Percentiles rank a stretch among this genome's conserved stretches.
Conservation (phyloP, 1,140 invertebrate genomes). For the Drosophila sp. region DNA sequence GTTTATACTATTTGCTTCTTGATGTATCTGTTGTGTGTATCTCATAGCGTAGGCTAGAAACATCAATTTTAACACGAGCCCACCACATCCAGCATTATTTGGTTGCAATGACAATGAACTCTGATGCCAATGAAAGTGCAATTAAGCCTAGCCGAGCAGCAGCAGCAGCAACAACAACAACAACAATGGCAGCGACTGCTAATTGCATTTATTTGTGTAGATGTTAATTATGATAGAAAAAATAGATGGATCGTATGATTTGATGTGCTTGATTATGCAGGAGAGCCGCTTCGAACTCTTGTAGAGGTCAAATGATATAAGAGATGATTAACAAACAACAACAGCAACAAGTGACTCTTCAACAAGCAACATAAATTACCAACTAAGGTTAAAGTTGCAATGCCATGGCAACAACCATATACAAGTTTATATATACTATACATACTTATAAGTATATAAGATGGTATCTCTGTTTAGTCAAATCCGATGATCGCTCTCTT, state of each 20-base stretch:
- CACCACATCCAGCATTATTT: background rate
- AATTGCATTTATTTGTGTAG: slow-evolving; percentile 60
- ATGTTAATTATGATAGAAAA: slow-evolving; percentile 58
- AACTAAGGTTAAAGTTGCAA: slow-evolving; percentile 10
- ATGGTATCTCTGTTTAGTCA: background rate
- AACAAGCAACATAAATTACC: slow-evolving; percentile 3
- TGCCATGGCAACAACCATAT: slow-evolving; percentile 3
- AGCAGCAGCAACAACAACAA: background rate
- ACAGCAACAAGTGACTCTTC: background rate
- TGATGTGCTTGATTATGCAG: slow-evolving; percentile 5
- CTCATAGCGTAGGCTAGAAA: slow-evolving; percentile 2
- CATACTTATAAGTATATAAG: background rate
- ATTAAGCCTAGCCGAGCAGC: slow-evolving; percentile 34
- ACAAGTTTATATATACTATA: background rate
- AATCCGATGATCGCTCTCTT: background rate
- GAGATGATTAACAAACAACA: slow-evolving; percentile 25
- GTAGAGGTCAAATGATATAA: slow-evolving; percentile 8
- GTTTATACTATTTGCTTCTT: background rate
- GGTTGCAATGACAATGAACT: slow-evolving; percentile 36
- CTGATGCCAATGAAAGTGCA: slow-evolving; percentile 43
- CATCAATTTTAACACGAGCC: slow-evolving; percentile 1
- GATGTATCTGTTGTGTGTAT: background rate
- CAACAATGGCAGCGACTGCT: slow-evolving; percentile 46
- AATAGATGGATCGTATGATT: background rate
- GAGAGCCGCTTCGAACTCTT: slow-evolving; percentile 1